Evolutionary conservation across 2,113 vertebrate genomes (phyloP), one percentile per base, ranked within the genome.

Genomic region (Syngnathus scovelli): DNA sequence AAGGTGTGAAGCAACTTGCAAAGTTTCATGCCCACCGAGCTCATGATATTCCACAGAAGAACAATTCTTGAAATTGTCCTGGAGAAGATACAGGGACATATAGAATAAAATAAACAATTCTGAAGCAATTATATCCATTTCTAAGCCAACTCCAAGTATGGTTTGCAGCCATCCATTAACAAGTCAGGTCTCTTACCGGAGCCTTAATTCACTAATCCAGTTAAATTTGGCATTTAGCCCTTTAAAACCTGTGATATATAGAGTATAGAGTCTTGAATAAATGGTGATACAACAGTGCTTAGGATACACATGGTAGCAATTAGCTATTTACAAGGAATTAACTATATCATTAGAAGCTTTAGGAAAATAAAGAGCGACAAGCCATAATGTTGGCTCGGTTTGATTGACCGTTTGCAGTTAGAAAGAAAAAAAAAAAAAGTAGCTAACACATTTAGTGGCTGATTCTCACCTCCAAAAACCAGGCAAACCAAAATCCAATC

Each of bases 151-250:
- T 86, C 76, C 72, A 67, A 72, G 79, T 76, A 83, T 77, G 77
- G 78, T 87, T 79, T 77, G 85, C 82, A 83, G 74, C 72, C 80
- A 79, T 85, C 78, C 80, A 80, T 80, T 67, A 80, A 80, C 71
- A 83, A 82, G 62, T 70, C 64, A 74, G 83, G 70, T 80, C 83
- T 18, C 70, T 77, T 71, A 77, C 76, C 75, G 77, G 77, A 83
- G 81, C 83, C 78, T 74, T 23, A 0, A 61, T 73, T 80, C 64
- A 78, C 81, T 78, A 75, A 83, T 89, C 89, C 87, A 89, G 86
- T 89, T 89, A 83, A 75, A 83, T 88, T 89, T 88, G 88, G 89
- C 88, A 74, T 86, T 83, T 88, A 89, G 88, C 89, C 87, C 86
- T 89, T 90, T 77, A 76, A 84, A 81, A 86, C 86, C 77, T 82